Conservation (phyloP, 2,888 invertebrate species). For the Nycteola revayana region DNA sequence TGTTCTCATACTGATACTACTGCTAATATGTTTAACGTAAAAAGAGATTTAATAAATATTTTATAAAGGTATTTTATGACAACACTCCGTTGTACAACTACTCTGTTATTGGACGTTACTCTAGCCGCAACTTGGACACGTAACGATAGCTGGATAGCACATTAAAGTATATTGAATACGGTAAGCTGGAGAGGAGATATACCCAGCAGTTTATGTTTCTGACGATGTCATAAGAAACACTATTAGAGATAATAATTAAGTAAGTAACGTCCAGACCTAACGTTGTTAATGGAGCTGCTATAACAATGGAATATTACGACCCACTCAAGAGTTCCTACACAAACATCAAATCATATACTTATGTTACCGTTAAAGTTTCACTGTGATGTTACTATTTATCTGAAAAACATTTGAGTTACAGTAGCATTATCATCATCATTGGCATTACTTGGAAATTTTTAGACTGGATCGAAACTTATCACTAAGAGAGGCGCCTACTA, state of each 20-base stretch:
- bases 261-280: constrained; percentile 51
- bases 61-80: constrained; percentile 38
- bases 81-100: constrained; percentile 30
- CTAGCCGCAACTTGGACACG: constrained; percentile 25
- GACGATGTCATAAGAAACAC: constrained; percentile 51
- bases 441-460: no score
- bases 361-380: no score
- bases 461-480: no score
- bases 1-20: constrained; percentile 55
- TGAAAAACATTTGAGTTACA: no score
- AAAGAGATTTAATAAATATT: constrained; percentile 36
- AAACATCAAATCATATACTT: constrained; percentile 65
- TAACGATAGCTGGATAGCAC: constrained; percentile 38
- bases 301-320: constrained; percentile 70
- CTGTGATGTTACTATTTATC: no score
- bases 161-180: constrained; percentile 45
- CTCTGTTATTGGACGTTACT: constrained; percentile 36
- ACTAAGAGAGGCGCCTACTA: no score
- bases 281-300: constrained; percentile 56
- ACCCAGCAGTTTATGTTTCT: constrained; percentile 27
- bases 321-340: constrained; percentile 60
- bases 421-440: no score
- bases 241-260: constrained; percentile 48
- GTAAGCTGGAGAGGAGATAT: constrained; percentile 34
- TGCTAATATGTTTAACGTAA: constrained; percentile 23